These are phyloP conservation scores for Hyperopisus bebe DNA, from an alignment of 2,113 vertebrate species.

Conservation along the genomic window DNA sequence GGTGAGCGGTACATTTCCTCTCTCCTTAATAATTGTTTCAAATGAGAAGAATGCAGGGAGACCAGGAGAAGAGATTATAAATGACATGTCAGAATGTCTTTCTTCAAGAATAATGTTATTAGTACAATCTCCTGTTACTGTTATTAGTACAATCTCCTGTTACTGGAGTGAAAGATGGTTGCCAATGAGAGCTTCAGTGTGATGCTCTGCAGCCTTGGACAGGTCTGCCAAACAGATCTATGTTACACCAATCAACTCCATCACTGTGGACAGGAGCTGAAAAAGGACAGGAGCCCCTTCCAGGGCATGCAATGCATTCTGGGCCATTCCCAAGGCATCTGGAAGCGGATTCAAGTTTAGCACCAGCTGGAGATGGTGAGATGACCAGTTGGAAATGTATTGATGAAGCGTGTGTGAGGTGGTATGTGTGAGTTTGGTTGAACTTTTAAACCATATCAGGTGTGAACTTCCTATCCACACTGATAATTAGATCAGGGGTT, in stretches of 20 bases:
- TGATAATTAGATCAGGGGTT: neutral
- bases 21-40: neutral
- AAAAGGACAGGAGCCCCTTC: neutral
- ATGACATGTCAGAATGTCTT: constrained; percentile 43
- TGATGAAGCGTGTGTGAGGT: neutral
- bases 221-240: neutral
- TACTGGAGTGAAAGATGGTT: neutral
- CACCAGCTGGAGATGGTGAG: neutral
- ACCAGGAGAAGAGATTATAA: constrained; percentile 55
- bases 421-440: too few species aligned
- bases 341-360: neutral
- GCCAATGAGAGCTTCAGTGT: neutral
- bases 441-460: neutral
- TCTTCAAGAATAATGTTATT: constrained; percentile 11
- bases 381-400: neutral
- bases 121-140: neutral
- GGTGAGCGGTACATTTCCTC: neutral
- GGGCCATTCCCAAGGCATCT: neutral
- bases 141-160: neutral
- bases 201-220: neutral
- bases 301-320: neutral
- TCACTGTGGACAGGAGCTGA: neutral
- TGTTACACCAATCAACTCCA: neutral
- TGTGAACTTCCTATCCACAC: neutral
- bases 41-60: neutral